Conservation (phyloP, 2,797 vertebrate species). For the Hapalemur alaotrensis region DNA sequence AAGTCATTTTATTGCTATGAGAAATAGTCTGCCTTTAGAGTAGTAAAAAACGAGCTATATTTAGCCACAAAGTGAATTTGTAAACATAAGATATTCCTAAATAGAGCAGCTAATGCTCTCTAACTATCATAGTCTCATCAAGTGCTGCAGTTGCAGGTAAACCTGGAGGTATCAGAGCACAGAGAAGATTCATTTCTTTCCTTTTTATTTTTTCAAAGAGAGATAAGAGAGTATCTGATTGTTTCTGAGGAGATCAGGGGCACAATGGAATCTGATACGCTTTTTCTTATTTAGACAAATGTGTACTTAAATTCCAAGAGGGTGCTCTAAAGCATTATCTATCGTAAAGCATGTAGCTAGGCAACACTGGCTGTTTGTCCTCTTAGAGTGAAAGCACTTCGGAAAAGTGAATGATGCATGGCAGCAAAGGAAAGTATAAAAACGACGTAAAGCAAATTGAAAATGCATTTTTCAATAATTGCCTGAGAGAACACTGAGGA, state of each 20-base stretch:
- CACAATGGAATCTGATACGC: background rate
- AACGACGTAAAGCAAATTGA: background rate
- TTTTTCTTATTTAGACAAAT: constrained; percentile 20
- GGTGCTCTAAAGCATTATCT: background rate
- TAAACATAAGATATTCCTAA: background rate
- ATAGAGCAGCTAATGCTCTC: background rate
- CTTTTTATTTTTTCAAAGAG: background rate
- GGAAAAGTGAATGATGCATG: constrained; percentile 14
- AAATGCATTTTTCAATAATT: constrained; percentile 16
- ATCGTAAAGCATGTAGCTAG: background rate
- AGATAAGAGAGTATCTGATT: constrained; percentile 4
- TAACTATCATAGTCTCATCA: background rate
- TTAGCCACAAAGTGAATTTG: background rate
- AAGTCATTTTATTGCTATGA: background rate
- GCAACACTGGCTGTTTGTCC: background rate
- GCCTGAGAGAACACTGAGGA: background rate
- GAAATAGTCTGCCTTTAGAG: background rate
- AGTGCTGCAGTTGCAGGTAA: background rate
- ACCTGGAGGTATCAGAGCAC: background rate
- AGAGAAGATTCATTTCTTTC: background rate
- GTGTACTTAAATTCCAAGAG: background rate
- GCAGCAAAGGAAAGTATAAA: constrained; percentile 1
- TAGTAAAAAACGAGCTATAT: background rate
- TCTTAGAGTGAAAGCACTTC: background rate
- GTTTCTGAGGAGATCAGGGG: background rate